Conservation (phyloP, 2,888 invertebrate genomes). For the Portevinia maculata region DNA sequence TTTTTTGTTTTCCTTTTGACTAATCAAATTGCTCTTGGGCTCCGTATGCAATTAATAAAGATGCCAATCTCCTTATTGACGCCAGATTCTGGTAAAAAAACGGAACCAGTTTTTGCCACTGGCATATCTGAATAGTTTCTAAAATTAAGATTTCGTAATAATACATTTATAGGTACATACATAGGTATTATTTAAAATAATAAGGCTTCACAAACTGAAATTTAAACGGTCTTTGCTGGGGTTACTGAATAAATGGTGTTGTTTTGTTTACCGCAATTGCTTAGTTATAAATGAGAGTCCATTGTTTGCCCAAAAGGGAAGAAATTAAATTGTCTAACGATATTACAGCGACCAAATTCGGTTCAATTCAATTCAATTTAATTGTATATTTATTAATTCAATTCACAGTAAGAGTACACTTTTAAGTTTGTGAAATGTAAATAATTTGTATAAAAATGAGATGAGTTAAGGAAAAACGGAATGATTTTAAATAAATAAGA, state of each 20-base stretch:
- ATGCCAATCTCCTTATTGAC: conserved; percentile 66
- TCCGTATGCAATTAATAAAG: conserved; percentile 60
- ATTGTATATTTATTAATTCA: too few species aligned
- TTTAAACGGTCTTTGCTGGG: background rate
- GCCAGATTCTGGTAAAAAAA: conserved; percentile 35
- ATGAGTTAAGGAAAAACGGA: too few species aligned
- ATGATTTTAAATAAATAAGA: too few species aligned
- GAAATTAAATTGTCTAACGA: too few species aligned
- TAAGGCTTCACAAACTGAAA: conserved; percentile 5
- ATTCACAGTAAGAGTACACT: too few species aligned
- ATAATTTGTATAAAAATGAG: too few species aligned
- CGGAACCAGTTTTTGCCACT: conserved; percentile 52
- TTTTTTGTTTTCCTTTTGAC: conserved; percentile 7
- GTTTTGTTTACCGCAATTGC: background rate
- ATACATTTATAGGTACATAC: conserved; percentile 13
- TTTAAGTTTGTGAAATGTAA: too few species aligned
- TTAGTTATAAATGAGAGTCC: too few species aligned
- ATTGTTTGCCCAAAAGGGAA: too few species aligned
- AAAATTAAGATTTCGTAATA: conserved; percentile 25
- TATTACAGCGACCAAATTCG: too few species aligned
- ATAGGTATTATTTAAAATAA: conserved; percentile 12
- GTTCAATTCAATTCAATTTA: too few species aligned
- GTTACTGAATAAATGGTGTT: background rate
- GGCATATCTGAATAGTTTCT: conserved; percentile 19
- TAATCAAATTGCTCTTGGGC: conserved; percentile 48